Percentiles rank a stretch among this genome's conserved stretches.
Conservation (phyloP, 2,113 vertebrate species). For the Beaufortia kweichowensis region DNA sequence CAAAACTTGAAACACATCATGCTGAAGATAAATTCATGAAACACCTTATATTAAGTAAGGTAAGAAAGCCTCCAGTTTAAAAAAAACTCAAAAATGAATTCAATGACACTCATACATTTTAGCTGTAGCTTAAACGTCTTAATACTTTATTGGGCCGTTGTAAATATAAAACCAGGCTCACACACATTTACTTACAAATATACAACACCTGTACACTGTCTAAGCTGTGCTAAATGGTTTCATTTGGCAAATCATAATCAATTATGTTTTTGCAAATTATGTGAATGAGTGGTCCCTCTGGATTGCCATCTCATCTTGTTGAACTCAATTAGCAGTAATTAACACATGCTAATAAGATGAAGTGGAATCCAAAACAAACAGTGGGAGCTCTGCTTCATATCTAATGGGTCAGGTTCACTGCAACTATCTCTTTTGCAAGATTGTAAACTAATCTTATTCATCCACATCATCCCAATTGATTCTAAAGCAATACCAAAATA, state of each 20-base stretch:
- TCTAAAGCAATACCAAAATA: background rate
- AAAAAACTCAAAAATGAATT: too few relatives aligned
- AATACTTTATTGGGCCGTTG: too few relatives aligned
- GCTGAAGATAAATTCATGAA: too few relatives aligned
- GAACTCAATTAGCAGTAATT: slow-evolving; percentile 99
- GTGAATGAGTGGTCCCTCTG: slow-evolving; percentile 95
- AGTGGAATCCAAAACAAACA: slow-evolving; percentile 79
- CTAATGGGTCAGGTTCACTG: slow-evolving; percentile 3
- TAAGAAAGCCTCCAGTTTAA: too few relatives aligned
- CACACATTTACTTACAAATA: background rate
- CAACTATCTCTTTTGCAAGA: background rate
- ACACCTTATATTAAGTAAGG: too few relatives aligned
- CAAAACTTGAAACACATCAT: too few relatives aligned
- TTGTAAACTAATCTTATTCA: background rate
- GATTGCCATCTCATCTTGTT: slow-evolving; percentile 99
- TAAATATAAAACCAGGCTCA: too few relatives aligned
- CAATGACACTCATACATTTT: too few relatives aligned
- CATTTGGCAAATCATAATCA: slow-evolving; percentile 99
- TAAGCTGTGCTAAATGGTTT: slow-evolving; percentile 69
- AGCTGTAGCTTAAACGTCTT: too few relatives aligned
- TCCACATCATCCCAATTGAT: background rate
- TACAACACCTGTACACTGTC: slow-evolving; percentile 24
- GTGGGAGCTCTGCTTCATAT: slow-evolving; percentile 46
- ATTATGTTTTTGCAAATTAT: slow-evolving; percentile 99
- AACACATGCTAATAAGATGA: slow-evolving; percentile 98